Evolutionary conservation across 2,113 vertebrate species (phyloP).

Genomic region (Ptilonorhynchus violaceus): DNA sequence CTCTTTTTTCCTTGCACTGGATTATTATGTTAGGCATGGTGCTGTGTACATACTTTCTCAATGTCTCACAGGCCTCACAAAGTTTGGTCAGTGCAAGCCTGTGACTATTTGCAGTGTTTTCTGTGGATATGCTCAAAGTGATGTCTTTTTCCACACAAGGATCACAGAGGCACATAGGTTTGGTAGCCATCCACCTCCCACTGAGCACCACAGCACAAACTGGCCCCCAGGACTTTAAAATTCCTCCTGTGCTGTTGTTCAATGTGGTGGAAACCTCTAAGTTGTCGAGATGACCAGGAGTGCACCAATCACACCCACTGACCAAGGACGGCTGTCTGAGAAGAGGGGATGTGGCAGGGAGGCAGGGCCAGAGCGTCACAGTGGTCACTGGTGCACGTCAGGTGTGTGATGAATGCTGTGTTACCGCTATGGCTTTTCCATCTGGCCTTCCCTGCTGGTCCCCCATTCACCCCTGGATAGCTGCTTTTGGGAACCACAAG

Average conservation of each 20-base stretch:
- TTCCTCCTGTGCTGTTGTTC: neutral
- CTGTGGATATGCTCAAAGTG: neutral
- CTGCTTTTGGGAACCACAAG: neutral
- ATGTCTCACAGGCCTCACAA: neutral
- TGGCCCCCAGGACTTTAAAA: neutral
- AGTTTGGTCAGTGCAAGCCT: neutral
- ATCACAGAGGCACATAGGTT: neutral
- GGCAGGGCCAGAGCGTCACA: neutral
- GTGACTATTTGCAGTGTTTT: neutral
- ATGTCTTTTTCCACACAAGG: neutral
- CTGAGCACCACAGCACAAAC: neutral
- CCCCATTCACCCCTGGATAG: neutral
- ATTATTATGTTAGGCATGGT: neutral
- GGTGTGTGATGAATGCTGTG: neutral
- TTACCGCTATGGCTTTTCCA: neutral
- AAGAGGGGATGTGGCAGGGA: neutral
- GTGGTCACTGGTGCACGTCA: accelerated
- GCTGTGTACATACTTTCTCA: neutral
- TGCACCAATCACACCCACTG: neutral
- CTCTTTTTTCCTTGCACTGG: neutral
- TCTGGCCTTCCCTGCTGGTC: neutral
- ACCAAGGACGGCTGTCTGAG: neutral
- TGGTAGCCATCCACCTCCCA: neutral
- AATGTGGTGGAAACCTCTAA: neutral
- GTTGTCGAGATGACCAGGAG: neutral